Evolutionary conservation across 2,888 invertebrate species (phyloP).

Genomic region (Drosophila barbarae): DNA sequence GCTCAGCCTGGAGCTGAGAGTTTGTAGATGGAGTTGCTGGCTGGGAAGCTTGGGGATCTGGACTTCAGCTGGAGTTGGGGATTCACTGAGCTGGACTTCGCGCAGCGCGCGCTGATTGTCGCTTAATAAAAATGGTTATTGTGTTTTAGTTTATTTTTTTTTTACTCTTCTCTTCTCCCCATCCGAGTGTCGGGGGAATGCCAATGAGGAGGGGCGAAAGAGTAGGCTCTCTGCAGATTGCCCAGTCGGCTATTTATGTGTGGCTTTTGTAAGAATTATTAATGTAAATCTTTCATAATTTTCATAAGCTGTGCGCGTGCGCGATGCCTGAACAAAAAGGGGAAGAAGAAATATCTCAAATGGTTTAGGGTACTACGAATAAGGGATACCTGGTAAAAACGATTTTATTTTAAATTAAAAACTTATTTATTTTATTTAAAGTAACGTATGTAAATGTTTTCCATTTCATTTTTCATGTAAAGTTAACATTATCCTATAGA

Average conservation of each 20-base stretch:
- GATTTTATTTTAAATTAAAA: not conserved
- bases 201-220: not conserved
- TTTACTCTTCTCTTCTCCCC: slow-evolving; percentile 2
- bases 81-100: slow-evolving; percentile 38
- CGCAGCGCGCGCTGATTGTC: slow-evolving; percentile 71
- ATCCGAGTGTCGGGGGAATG: slow-evolving; percentile 18
- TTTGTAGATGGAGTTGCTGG: slow-evolving; percentile 16
- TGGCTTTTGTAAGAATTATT: slow-evolving; percentile 76
- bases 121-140: slow-evolving; percentile 75
- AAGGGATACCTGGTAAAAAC: not conserved
- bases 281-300: slow-evolving; percentile 77
- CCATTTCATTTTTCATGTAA: not conserved
- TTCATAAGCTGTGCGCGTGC: slow-evolving; percentile 76
- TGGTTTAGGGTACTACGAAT: not conserved
- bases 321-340: slow-evolving; percentile 27
- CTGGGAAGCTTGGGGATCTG: slow-evolving; percentile 25
- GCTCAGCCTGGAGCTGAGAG: slow-evolving; percentile 18
- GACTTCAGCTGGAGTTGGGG: slow-evolving; percentile 25
- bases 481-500: too few species aligned
- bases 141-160: slow-evolving; percentile 50
- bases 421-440: not conserved
- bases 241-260: slow-evolving; percentile 70
- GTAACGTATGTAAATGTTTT: not conserved
- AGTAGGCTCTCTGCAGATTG: slow-evolving; percentile 44
- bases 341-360: not conserved